Evolutionary conservation across 1,140 invertebrate species (phyloP), one percentile per base, ranked within the genome.

Genomic region (Trichogramma pretiosum): DNA sequence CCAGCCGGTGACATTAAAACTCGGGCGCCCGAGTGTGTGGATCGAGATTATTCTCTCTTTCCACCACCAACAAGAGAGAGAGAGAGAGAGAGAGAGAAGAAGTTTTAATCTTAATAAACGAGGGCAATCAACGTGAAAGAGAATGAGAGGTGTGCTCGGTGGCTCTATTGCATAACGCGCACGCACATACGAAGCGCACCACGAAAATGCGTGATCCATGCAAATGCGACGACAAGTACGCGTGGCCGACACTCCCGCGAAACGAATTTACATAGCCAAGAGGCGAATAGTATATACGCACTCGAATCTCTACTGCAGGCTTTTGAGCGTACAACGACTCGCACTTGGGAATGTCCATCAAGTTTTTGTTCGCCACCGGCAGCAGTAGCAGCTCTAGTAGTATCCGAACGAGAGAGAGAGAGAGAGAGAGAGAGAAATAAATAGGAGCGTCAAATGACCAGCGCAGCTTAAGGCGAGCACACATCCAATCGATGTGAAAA

Each of bases 81-180:
- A n/a, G n/a, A n/a, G n/a, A n/a, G n/a, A n/a, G n/a, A n/a, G n/a
- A n/a, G n/a, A n/a, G n/a, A n/a, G n/a, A n/a, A n/a, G 69, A 72
- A 70, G 69, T 72, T 70, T 70, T 51, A 70, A 72, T 72, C 69
- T 70, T 70, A 70, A 72, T 72, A 70, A 72, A 70, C 62, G 68
- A 68, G 63, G 66, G 67, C 58, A 70, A 70, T 70, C 68, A 67
- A 64, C 58, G 53, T 21, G 48, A 45, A 39, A 45, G 43, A 33
- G 36, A 34, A 34, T 23, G 13, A 28, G 38, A 54, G 59, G 53
- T 49, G 55, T 49, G 52, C 54, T 49, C 55, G 59, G 33, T 34
- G 26, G 39, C 36, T 43, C 30, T 53, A 49, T 52, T 45, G 52
- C 35, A 11, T 28, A 5, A 28, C 7, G n/a, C 21, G 23, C 11